Percentiles rank a stretch among this genome's conserved stretches.
These are phyloP conservation scores for Lanistes nyassanus DNA, from an alignment of 1,140 invertebrate species.

Conservation along the genomic window DNA sequence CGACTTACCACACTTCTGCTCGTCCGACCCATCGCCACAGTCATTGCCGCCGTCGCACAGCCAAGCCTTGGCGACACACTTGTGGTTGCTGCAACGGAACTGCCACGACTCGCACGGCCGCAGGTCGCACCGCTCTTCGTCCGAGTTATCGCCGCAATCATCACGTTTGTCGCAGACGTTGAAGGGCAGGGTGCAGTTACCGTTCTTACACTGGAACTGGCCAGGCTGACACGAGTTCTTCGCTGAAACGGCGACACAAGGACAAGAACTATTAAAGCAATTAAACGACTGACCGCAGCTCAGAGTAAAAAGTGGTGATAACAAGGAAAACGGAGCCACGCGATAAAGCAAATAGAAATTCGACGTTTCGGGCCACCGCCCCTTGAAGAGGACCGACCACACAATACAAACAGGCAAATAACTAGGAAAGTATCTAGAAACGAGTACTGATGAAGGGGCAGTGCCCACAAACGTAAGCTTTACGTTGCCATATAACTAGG, in stretches of 20 bases:
- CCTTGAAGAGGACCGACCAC: too few species aligned
- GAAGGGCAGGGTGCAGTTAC: slow-evolving; percentile 89
- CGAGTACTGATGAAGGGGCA: too few species aligned
- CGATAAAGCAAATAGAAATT: too few species aligned
- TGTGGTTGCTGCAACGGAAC: slow-evolving; percentile 52
- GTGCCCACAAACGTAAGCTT: too few species aligned
- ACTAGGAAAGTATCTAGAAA: too few species aligned
- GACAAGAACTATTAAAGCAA: too few species aligned
- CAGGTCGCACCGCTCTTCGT: slow-evolving; percentile 76
- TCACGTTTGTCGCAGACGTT: slow-evolving; percentile 93
- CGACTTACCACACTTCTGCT: slow-evolving; percentile 83
- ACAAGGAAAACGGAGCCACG: too few species aligned
- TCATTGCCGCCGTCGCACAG: slow-evolving; percentile 78
- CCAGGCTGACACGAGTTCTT: slow-evolving; percentile 77
- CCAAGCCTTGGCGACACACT: slow-evolving; percentile 57
- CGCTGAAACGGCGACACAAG: slow-evolving; percentile 44
- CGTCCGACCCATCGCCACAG: slow-evolving; percentile 94
- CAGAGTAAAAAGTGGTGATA: too few species aligned
- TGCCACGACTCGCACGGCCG: slow-evolving; percentile 60
- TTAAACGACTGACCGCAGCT: too few species aligned
- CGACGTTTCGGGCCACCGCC: too few species aligned
- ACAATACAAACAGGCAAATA: too few species aligned
- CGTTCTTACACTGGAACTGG: slow-evolving; percentile 93
- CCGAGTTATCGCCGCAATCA: slow-evolving; percentile 88
- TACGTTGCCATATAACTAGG: too few species aligned